Base-by-base conservation (phyloP, 1,140 invertebrate genomes). In the Muscidifurax raptorellus region DNA sequence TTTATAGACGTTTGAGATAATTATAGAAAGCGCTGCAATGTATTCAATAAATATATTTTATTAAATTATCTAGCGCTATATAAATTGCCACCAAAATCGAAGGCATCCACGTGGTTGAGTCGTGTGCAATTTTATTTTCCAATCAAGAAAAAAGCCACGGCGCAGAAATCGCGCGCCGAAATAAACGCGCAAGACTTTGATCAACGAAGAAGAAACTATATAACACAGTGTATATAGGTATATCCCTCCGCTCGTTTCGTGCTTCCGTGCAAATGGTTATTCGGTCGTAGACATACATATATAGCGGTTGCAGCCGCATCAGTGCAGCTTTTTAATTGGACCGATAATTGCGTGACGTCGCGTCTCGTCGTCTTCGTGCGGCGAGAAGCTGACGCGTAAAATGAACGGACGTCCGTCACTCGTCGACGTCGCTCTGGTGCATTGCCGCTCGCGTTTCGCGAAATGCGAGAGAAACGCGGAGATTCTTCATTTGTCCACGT, bases 401-500 rank as follows among this genome's bases (percentile, higher is more conserved):
- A 71, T 71, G 28, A 71, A 71, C 25, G 69, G 25, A 28, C 28
- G 28, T 30, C 12, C 28, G 28, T 71, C 69, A 71, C 28, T 71
- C 28, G 28, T 67, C 47, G 47, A 67, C 25, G 66, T 67, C 25
- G 25, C 66, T 27, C 66, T 67, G 66, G 66, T 28, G 5, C 25
- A 71, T 52, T 13, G 5, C 13, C 47, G 47, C 47, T 52, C 47
- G 47, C 18, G 47, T 22, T 52, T 52, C 15, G 47, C 5, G 47
- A 52, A 52, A 52, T 52, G 5, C 47, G 69, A 28, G 28, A 71
- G 12, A 67, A 67, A 64, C n/a, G n/a, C 47, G 15, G 30, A 28
- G 69, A 28, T 44, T 75, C 36, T 40, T 40, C 72, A 75, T 75
- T 75, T 75, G n/a, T 75, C n/a, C 72, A 75, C 25, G 72, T 44